These are phyloP conservation scores for Sitophilus oryzae DNA, from an alignment of 1,140 invertebrate species.

Conservation along the genomic window DNA sequence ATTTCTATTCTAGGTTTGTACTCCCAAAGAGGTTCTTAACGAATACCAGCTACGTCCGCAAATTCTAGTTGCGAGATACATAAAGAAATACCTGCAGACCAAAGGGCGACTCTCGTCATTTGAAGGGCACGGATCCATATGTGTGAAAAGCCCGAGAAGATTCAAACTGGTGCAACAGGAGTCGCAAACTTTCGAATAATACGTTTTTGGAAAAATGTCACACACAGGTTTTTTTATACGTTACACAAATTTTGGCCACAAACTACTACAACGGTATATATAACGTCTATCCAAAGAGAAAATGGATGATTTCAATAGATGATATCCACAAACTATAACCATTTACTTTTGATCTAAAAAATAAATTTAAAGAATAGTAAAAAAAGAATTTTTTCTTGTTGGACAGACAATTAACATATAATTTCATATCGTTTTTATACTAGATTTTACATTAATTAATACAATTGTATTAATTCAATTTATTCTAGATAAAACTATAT, in stretches of 20 bases:
- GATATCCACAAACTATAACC: no score
- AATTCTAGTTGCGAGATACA: conserved; percentile 79
- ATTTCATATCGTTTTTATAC: no score
- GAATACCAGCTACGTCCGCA: conserved; percentile 93
- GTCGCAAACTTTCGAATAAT: conserved; percentile 84
- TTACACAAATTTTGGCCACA: neutral
- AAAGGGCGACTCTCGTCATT: conserved; percentile 63
- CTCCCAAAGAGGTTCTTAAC: conserved; percentile 82
- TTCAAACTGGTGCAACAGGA: conserved; percentile 86
- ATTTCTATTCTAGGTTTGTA: conserved; percentile 58
- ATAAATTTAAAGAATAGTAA: no score
- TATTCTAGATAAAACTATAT: no score
- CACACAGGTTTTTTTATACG: neutral
- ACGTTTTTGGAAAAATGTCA: neutral
- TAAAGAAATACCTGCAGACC: conserved; percentile 72
- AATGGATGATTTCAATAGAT: no score
- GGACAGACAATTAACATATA: no score
- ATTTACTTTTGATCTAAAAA: no score
- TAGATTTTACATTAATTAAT: no score
- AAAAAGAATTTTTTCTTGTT: no score
- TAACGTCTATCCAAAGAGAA: no score
- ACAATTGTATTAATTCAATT: no score
- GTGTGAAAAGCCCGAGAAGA: conserved; percentile 74
- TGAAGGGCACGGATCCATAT: conserved; percentile 68
- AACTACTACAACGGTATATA: neutral